Evolutionary conservation across 2,797 vertebrate genomes (phyloP).

Genomic region (Sylvia borin): DNA sequence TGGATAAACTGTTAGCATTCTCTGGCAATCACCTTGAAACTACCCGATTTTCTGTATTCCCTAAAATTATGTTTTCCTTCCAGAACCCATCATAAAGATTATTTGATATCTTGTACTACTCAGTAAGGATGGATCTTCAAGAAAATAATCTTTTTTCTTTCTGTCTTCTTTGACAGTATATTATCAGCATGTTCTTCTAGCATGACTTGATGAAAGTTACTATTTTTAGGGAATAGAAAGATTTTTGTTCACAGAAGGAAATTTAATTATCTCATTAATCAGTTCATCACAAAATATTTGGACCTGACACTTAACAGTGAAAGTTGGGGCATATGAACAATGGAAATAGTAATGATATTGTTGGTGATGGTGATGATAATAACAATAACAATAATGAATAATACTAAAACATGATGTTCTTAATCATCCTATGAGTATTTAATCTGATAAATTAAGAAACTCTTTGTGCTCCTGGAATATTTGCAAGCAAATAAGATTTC

Average conservation of each 20-base stretch:
- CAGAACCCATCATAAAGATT: not conserved
- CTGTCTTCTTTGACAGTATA: not conserved
- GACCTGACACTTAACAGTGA: not conserved
- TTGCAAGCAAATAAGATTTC: not conserved
- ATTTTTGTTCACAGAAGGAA: not conserved
- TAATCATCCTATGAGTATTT: not conserved
- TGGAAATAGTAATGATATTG: not conserved
- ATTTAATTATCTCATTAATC: slow-evolving; percentile 30
- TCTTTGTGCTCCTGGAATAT: not conserved
- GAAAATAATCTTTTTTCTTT: not conserved
- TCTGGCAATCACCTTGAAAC: not conserved
- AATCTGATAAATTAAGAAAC: not conserved
- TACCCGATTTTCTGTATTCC: not conserved
- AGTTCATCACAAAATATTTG: not conserved
- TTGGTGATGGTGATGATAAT: not conserved
- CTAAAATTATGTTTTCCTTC: not conserved
- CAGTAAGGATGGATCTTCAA: not conserved
- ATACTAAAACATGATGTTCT: not conserved
- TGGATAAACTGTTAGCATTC: not conserved
- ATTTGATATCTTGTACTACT: not conserved
- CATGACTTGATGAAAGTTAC: not conserved
- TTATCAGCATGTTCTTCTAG: not conserved
- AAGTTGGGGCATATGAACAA: not conserved
- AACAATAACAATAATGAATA: not conserved
- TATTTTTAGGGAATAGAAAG: slow-evolving; percentile 20